Evolutionary conservation across 2,113 vertebrate species (phyloP).

Genomic region (Sarotherodon lohbergeri): DNA sequence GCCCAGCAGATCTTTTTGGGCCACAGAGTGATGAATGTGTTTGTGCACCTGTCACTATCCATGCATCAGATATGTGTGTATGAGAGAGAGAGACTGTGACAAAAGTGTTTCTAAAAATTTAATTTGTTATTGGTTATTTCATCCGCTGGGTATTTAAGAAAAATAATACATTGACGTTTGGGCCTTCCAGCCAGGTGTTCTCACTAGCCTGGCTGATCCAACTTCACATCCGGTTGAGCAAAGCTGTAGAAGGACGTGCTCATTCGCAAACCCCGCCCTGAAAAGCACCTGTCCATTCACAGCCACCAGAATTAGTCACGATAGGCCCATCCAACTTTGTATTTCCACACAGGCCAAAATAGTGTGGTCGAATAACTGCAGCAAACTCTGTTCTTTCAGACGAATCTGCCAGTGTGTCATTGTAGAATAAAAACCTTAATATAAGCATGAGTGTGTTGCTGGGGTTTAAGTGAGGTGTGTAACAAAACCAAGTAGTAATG

Average conservation of each 20-base stretch:
- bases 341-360: neutral
- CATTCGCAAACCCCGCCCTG: neutral
- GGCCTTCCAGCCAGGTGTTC: neutral
- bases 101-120: neutral
- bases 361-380: neutral
- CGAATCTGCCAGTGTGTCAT: neutral
- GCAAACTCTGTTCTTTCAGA: neutral
- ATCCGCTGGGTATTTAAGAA: neutral
- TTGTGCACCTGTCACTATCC: constrained; percentile 63
- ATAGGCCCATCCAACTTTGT: neutral
- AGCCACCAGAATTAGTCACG: neutral
- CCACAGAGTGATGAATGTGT: constrained; percentile 52
- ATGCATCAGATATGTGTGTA: constrained; percentile 27
- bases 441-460: neutral
- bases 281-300: neutral
- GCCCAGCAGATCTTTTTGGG: constrained; percentile 55
- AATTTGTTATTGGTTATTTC: neutral
- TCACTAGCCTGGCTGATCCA: neutral
- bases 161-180: neutral
- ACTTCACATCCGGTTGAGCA: neutral
- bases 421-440: neutral
- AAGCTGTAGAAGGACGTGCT: neutral
- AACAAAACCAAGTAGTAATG: neutral
- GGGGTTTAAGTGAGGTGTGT: neutral
- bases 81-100: neutral